phyloP scores from a whole-genome alignment of 2,888 invertebrate species.

The Sceliomorpha sp. region DNA sequence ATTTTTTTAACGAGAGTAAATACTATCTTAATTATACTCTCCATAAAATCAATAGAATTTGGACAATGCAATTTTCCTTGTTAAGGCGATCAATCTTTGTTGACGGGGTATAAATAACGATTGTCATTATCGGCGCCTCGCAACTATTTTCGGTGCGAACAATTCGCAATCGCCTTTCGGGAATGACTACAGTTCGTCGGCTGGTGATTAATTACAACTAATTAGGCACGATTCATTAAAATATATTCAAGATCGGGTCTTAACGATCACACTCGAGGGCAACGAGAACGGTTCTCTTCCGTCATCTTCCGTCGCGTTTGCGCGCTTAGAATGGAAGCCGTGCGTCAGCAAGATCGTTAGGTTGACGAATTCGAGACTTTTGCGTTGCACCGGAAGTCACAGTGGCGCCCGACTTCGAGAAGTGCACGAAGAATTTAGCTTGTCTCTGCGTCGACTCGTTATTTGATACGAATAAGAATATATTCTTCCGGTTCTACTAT shows the following conservation, averaged over 20 bases:
- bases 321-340: constrained; percentile 67
- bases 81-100: constrained; percentile 20
- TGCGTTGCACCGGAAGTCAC: constrained; percentile 52
- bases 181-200: constrained; percentile 23
- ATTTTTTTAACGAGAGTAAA: too few relatives aligned
- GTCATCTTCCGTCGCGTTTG: constrained; percentile 51
- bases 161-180: constrained; percentile 29
- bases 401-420: constrained; percentile 50
- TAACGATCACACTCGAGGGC: constrained; percentile 64
- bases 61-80: too few relatives aligned
- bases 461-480: constrained; percentile 25
- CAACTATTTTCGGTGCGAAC: constrained; percentile 28
- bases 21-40: too few relatives aligned
- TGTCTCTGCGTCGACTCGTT: constrained; percentile 28
- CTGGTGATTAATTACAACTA: constrained; percentile 74
- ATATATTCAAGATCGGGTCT: constrained; percentile 61
- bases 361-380: constrained; percentile 71
- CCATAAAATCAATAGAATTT: too few relatives aligned
- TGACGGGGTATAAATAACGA: constrained; percentile 11
- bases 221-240: constrained; percentile 75
- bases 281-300: constrained; percentile 57
- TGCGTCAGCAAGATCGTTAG: constrained; percentile 79
- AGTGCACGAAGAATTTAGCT: constrained; percentile 27
- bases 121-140: constrained; percentile 14
- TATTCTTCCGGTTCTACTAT: too few relatives aligned